These are phyloP conservation scores for Remorina albescens DNA, from an alignment of 2,797 vertebrate species.

Conservation along the genomic window DNA sequence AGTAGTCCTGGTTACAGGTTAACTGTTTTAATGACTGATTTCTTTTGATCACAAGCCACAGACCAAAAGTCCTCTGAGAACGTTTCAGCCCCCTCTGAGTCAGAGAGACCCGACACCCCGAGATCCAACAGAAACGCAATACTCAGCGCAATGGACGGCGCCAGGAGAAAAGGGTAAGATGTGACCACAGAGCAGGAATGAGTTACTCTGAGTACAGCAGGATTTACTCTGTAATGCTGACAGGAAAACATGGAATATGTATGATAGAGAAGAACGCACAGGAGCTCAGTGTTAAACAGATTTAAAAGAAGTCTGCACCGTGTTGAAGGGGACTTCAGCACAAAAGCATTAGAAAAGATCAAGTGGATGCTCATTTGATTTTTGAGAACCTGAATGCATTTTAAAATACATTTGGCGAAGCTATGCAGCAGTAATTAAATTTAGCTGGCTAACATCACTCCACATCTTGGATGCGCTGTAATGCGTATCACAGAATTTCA, in stretches of 20 bases:
- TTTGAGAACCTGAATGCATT: constrained; percentile 39
- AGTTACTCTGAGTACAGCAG: neutral
- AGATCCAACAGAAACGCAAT: constrained; percentile 77
- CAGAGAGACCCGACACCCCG: constrained; percentile 74
- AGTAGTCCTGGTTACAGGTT: neutral
- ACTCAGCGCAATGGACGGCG: constrained; percentile 75
- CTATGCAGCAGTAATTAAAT: constrained; percentile 47
- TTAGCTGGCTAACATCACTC: neutral
- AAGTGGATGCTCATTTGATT: constrained; percentile 38
- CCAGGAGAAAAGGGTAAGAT: constrained; percentile 89
- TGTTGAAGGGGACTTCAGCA: constrained; percentile 18
- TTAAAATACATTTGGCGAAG: constrained; percentile 46
- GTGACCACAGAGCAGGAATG: neutral
- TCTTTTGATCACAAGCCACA: constrained; percentile 47
- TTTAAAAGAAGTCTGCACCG: constrained; percentile 13
- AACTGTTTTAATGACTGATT: constrained; percentile 26
- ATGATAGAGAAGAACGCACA: neutral
- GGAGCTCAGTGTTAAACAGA: constrained; percentile 14
- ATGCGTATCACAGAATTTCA: constrained; percentile 25
- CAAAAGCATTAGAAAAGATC: constrained; percentile 23
- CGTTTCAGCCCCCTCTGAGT: constrained; percentile 26
- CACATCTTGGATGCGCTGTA: constrained; percentile 16
- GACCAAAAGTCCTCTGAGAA: constrained; percentile 64
- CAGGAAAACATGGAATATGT: neutral
- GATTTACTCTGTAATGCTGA: constrained; percentile 2